Evolutionary conservation across 2,113 vertebrate species (phyloP).

Genomic region (Oryzias melastigma): DNA sequence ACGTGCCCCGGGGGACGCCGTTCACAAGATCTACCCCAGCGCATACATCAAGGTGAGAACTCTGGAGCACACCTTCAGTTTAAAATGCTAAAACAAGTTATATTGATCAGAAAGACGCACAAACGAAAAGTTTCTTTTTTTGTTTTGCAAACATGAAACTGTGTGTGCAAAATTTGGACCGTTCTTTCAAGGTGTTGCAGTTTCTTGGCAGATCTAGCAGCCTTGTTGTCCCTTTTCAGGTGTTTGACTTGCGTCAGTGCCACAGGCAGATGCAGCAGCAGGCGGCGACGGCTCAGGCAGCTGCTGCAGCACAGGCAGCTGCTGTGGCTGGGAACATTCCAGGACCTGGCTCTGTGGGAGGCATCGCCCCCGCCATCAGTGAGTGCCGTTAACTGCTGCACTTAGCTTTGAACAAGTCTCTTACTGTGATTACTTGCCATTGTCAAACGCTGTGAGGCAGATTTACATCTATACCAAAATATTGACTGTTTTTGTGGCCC

Average conservation of each 20-base stretch:
- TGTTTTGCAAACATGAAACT: background rate
- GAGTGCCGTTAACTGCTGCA: conserved; percentile 67
- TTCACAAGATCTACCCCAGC: conserved; percentile 98
- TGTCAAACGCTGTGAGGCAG: background rate
- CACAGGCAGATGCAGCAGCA: conserved; percentile 99
- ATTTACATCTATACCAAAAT: background rate
- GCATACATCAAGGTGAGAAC: conserved; percentile 92
- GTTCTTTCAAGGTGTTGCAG: background rate
- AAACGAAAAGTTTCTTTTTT: background rate
- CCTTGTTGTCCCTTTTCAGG: conserved; percentile 72
- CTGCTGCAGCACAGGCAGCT: conserved; percentile 91
- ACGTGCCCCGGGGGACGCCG: conserved; percentile 92
- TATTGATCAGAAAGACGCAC: too few species aligned
- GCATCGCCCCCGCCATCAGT: conserved; percentile 97
- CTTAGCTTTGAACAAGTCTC: conserved; percentile 17
- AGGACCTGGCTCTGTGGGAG: conserved; percentile 93
- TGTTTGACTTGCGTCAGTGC: conserved; percentile 95
- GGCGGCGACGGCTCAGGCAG: conserved; percentile 93
- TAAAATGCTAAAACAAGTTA: too few species aligned
- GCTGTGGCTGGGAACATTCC: conserved; percentile 96
- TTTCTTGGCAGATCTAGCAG: background rate
- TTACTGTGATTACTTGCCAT: conserved; percentile 21
- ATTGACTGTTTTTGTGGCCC: background rate
- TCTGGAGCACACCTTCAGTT: background rate
- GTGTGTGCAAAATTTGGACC: too few species aligned